These are phyloP conservation scores for Canis aureus DNA, from an alignment of 2,113 vertebrate genomes.

Conservation along the genomic window DNA sequence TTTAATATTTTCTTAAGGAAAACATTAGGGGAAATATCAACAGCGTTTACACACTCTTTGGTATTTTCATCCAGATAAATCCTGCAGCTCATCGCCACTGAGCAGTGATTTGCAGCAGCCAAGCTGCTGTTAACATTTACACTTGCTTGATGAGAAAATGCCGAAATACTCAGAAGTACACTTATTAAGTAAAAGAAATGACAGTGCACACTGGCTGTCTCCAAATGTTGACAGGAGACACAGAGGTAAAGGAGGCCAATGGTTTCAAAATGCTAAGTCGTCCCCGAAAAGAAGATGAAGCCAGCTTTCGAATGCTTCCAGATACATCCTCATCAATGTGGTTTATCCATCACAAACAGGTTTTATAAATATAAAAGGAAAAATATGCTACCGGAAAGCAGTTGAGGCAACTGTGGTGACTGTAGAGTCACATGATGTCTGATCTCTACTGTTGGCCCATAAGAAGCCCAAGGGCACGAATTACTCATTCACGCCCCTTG, in stretches of 20 bases:
- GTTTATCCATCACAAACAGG: constrained; percentile 10
- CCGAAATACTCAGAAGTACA: constrained; percentile 67
- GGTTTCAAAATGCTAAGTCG: constrained; percentile 54
- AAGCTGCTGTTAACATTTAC: constrained; percentile 78
- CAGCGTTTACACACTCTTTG: constrained; percentile 5
- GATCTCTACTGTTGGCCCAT: background rate
- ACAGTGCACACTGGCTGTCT: constrained; percentile 6
- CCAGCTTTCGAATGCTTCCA: background rate
- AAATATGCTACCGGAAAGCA: background rate
- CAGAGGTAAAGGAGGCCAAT: background rate
- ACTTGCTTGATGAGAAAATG: constrained; percentile 74
- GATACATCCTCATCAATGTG: background rate
- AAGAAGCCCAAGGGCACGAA: background rate
- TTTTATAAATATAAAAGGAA: constrained; percentile 20
- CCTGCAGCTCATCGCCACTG: constrained; percentile 12
- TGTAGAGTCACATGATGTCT: background rate
- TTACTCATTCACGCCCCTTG: constrained; percentile 51
- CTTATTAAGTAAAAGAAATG: constrained; percentile 71
- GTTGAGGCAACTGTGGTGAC: constrained; percentile 36
- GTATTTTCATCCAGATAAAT: constrained; percentile 62
- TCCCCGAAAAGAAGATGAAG: background rate
- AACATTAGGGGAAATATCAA: constrained; percentile 43
- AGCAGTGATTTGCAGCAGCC: background rate
- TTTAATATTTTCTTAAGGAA: constrained; percentile 69
- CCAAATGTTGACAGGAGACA: constrained; percentile 45